phyloP scores from a whole-genome alignment of 2,888 invertebrate species.

The Nasonia oneida region DNA sequence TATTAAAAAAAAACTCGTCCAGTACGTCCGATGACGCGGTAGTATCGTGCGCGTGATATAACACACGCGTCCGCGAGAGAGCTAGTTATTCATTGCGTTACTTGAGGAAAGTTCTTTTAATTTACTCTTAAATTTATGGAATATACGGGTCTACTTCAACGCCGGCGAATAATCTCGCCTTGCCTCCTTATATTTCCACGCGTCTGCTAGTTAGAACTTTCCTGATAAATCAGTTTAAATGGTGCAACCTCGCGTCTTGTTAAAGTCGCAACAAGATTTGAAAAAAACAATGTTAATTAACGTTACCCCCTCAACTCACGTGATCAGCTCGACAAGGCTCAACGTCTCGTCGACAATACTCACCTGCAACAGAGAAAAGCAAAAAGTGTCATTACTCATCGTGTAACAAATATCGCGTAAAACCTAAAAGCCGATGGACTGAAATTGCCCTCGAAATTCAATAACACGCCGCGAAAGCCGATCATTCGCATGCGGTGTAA shows the following conservation, averaged over 20 bases:
- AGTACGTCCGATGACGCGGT: neutral
- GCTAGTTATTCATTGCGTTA: slow-evolving; percentile 1
- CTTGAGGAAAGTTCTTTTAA: neutral
- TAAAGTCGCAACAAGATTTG: neutral
- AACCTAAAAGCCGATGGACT: neutral
- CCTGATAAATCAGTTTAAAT: slow-evolving; percentile 13
- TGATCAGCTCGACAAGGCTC: no score
- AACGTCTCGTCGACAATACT: neutral
- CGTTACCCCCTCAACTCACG: no score
- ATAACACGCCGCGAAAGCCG: no score
- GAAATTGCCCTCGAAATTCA: no score
- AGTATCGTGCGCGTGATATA: neutral
- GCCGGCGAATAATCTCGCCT: neutral
- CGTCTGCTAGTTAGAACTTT: neutral
- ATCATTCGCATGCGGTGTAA: no score
- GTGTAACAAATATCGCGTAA: neutral
- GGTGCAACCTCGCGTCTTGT: neutral
- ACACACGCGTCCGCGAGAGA: neutral
- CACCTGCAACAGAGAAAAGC: neutral
- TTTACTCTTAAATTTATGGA: slow-evolving; percentile 8
- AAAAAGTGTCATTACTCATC: neutral
- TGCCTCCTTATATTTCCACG: neutral
- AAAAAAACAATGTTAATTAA: neutral
- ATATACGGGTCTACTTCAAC: neutral
- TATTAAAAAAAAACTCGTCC: neutral